A percentile compares a stretch with the other conserved stretches of the same genome.
These are phyloP conservation scores for Oreotrochilus melanogaster DNA, from an alignment of 2,113 vertebrate genomes.

Conservation along the genomic window DNA sequence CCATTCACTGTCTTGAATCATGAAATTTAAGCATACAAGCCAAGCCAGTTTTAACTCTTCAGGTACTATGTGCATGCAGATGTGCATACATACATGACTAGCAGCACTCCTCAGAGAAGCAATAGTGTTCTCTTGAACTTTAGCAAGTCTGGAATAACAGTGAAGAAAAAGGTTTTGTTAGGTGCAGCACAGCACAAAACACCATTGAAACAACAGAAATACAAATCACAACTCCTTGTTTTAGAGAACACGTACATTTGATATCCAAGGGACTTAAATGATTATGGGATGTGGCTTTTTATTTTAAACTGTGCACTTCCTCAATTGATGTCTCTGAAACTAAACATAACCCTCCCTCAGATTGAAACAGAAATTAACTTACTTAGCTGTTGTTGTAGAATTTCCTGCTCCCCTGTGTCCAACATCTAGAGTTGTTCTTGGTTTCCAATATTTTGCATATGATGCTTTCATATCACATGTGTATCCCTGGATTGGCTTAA, in stretches of 20 bases:
- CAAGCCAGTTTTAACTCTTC: neutral
- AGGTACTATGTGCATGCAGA: neutral
- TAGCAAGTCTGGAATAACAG: conserved; percentile 86
- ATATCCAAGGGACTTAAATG: neutral
- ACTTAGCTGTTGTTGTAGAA: conserved; percentile 88
- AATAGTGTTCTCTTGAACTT: conserved; percentile 94
- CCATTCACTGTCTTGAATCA: neutral
- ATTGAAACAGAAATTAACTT: conserved; percentile 41
- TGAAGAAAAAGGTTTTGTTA: neutral
- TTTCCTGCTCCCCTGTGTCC: conserved; percentile 95
- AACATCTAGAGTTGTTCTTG: conserved; percentile 89
- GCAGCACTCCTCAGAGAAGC: conserved; percentile 94
- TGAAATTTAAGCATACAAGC: neutral
- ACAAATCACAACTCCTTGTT: neutral
- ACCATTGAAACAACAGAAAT: neutral
- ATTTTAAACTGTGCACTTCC: neutral
- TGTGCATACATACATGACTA: conserved; percentile 83
- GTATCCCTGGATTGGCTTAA: conserved; percentile 87
- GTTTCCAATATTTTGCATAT: conserved; percentile 92
- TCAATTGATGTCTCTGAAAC: neutral
- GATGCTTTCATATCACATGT: conserved; percentile 90
- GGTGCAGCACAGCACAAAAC: neutral
- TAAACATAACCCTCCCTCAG: neutral
- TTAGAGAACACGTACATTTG: neutral
- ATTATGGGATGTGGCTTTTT: neutral